These are phyloP conservation scores for Dryadula phaetusa DNA, from an alignment of 2,888 invertebrate genomes.

Conservation along the genomic window DNA sequence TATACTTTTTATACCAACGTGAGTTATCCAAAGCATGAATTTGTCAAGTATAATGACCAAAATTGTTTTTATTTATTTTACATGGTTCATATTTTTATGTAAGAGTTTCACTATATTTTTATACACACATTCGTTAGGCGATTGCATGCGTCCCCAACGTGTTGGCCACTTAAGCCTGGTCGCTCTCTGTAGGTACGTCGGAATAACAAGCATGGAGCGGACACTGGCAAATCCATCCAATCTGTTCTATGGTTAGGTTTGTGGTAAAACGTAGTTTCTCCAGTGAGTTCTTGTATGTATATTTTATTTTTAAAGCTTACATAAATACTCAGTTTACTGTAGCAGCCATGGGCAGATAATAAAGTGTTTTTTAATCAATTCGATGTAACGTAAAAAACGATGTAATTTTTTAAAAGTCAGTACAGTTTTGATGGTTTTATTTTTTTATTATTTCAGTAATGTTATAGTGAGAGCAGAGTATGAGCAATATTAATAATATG, in stretches of 20 bases:
- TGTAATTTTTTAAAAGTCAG: too few relatives aligned
- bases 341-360: neutral
- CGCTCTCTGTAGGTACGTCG: conserved; percentile 6
- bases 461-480: too few relatives aligned
- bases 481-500: too few relatives aligned
- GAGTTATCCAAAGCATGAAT: conserved; percentile 2
- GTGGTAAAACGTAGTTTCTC: neutral
- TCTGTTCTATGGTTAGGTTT: conserved; percentile 17
- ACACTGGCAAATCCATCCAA: conserved; percentile 19
- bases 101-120: conserved; percentile 4
- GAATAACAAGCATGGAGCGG: conserved; percentile 15
- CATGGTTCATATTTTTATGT: neutral
- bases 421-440: too few relatives aligned
- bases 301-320: conserved; percentile 3
- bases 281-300: neutral
- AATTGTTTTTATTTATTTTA: neutral
- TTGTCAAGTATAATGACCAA: neutral
- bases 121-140: conserved; percentile 12
- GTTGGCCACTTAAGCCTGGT: conserved; percentile 25
- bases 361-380: too few relatives aligned
- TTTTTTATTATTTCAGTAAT: too few relatives aligned
- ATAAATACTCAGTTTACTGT: neutral
- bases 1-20: neutral
- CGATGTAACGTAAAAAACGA: too few relatives aligned
- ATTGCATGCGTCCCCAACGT: neutral